phyloP scores from a whole-genome alignment of 2,888 invertebrate genomes.

The Stenurella melanura region DNA sequence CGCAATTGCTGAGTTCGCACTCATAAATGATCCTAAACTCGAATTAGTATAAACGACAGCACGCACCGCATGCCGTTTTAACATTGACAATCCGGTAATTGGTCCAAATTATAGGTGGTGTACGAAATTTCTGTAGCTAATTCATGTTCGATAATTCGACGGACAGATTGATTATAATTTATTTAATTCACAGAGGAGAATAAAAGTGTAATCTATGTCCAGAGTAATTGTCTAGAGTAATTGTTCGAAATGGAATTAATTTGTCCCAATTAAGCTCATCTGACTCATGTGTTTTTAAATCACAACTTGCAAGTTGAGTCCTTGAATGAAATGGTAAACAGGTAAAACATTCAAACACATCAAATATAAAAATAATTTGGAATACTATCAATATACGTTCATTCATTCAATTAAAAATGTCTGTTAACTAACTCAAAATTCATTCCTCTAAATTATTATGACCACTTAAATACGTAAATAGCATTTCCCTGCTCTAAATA shows the following conservation, averaged over 20 bases:
- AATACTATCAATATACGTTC: no score
- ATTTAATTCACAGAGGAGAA: not conserved
- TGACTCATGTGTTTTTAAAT: no score
- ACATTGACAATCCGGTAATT: constrained; percentile 38
- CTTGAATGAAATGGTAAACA: no score
- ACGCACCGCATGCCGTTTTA: constrained; percentile 41
- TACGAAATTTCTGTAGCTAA: constrained; percentile 6
- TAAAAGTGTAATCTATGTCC: constrained; percentile 4
- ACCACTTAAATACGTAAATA: no score
- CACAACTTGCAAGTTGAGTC: no score
- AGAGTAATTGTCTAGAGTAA: not conserved
- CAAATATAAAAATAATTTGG: no score
- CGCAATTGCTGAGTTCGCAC: constrained; percentile 68
- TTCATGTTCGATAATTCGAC: not conserved
- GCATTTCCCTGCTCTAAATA: no score
- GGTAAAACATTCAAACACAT: no score
- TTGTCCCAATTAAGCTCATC: not conserved
- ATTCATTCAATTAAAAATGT: no score
- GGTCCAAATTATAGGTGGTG: constrained; percentile 35
- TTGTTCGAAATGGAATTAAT: not conserved
- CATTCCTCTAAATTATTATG: no score
- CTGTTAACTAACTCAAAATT: no score
- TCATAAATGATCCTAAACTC: constrained; percentile 59
- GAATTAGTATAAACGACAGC: constrained; percentile 44
- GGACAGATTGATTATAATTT: not conserved